Evolutionary conservation across 2,888 invertebrate genomes (phyloP).

Genomic region (Papilio gigon): DNA sequence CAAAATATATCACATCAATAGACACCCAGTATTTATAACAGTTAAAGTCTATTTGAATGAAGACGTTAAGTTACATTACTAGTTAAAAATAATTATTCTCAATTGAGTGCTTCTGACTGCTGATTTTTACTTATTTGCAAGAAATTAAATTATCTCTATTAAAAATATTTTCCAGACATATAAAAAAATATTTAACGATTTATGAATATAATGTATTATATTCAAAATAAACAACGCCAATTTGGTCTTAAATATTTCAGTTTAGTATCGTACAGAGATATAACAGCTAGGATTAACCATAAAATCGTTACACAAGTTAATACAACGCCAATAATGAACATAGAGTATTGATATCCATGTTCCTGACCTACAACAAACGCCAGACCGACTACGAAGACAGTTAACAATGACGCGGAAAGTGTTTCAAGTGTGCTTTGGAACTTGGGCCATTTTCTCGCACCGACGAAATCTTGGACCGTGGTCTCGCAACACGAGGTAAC

Average conservation of each 20-base stretch:
- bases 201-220: not conserved
- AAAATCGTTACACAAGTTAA: conserved; percentile 60
- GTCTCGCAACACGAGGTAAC: conserved; percentile 75
- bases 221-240: conserved; percentile 44
- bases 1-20: conserved; percentile 13
- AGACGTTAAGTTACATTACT: not conserved
- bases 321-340: conserved; percentile 64
- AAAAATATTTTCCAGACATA: not conserved
- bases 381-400: conserved; percentile 61
- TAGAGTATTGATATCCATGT: conserved; percentile 61
- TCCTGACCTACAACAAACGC: conserved; percentile 59
- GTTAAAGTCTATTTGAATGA: not conserved
- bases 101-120: not conserved
- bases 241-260: conserved; percentile 57
- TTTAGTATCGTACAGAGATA: conserved; percentile 63
- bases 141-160: not conserved
- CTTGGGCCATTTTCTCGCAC: conserved; percentile 76
- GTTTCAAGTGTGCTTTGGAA: conserved; percentile 77
- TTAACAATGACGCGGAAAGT: conserved; percentile 64
- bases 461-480: conserved; percentile 74
- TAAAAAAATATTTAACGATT: not conserved
- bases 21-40: not conserved
- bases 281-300: conserved; percentile 63
- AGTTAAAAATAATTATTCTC: not conserved
- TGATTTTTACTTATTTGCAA: not conserved